Evolutionary conservation across 1,140 invertebrate species (phyloP), one percentile per base, ranked within the genome.

Genomic region (Himalopsyche phryganea): DNA sequence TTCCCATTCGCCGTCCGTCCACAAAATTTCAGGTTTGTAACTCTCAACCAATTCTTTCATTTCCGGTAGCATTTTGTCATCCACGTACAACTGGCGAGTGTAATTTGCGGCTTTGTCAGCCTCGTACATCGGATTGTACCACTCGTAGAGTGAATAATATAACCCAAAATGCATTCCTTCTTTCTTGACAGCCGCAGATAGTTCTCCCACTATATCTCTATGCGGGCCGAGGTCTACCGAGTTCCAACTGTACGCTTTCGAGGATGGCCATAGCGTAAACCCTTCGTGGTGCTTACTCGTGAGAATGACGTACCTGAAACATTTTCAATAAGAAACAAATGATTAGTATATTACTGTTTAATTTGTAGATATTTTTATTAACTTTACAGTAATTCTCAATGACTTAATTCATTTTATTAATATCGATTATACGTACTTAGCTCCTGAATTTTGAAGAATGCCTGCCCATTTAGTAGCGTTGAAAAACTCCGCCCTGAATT

Each of bases 241-340:
- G 76, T 97, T 97, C 94, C 94, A 97, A 67, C 91, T 90, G 67
- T 86, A 96, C 0, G 91, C 87, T 53, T 86, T 83, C 61, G 83
- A 85, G 0, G 91, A 94, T 20, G 94, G 94, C 85, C 92, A 96
- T 18, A 96, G 53, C 0, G 92, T 91, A 66, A 81, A 96, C 9
- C 94, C 94, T 74, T 96, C 94, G 69, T 96, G 93, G 80, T 97
- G 94, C 77, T 97, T 97, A 66, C 87, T 92, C 1, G 93, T 96
- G 1, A 97, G 67, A 1, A 97, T 89, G 5, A 96, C 81, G 69
- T 96, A 92, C 70, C 88, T 91, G 58, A 23, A 77, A 74, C 9
- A 41, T 5, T 14, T 28, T 28, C 23, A 28, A 28, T 28, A 9
- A n/a, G n/a, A n/a, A n/a, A n/a, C n/a, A n/a, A n/a, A n/a, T n/a